Conservation (phyloP, 2,888 invertebrate genomes). For the Drosophila formosana region DNA sequence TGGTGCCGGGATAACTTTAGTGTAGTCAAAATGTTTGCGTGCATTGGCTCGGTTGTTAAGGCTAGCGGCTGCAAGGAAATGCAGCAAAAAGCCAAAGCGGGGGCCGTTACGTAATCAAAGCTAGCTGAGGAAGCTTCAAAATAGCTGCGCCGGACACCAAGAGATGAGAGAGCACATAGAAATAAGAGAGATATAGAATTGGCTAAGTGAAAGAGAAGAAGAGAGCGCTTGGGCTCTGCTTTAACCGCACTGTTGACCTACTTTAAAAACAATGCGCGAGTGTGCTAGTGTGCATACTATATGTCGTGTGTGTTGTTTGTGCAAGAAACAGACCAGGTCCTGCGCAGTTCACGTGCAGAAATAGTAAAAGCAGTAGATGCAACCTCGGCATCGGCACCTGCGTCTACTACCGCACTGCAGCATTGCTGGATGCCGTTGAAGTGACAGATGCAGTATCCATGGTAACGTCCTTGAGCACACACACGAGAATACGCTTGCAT, state of each 20-base stretch:
- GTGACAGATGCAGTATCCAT: conserved; percentile 35
- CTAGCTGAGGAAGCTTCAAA: background rate
- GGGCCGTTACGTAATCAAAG: background rate
- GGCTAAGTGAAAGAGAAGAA: conserved; percentile 5
- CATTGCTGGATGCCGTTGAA: conserved; percentile 58
- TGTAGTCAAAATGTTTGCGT: no score
- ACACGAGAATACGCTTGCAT: conserved; percentile 12
- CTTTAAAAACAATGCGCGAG: conserved; percentile 67
- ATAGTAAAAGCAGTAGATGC: conserved; percentile 38
- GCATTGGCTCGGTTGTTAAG: conserved; percentile 9
- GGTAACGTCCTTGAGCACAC: conserved; percentile 70
- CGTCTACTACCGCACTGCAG: conserved; percentile 56
- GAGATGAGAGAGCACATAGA: conserved; percentile 2
- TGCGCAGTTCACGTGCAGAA: conserved; percentile 67
- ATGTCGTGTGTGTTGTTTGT: conserved; percentile 23
- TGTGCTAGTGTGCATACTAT: conserved; percentile 36
- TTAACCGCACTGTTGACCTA: conserved; percentile 71
- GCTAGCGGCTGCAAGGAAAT: conserved; percentile 65
- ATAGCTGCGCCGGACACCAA: conserved; percentile 38
- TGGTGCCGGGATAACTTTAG: no score
- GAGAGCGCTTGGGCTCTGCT: conserved; percentile 21
- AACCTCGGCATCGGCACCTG: conserved; percentile 17
- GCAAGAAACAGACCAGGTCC: conserved; percentile 66
- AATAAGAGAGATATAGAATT: background rate
- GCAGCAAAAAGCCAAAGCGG: conserved; percentile 54